Conservation (phyloP, 2,113 vertebrate genomes). For the Galeopterus variegatus region DNA sequence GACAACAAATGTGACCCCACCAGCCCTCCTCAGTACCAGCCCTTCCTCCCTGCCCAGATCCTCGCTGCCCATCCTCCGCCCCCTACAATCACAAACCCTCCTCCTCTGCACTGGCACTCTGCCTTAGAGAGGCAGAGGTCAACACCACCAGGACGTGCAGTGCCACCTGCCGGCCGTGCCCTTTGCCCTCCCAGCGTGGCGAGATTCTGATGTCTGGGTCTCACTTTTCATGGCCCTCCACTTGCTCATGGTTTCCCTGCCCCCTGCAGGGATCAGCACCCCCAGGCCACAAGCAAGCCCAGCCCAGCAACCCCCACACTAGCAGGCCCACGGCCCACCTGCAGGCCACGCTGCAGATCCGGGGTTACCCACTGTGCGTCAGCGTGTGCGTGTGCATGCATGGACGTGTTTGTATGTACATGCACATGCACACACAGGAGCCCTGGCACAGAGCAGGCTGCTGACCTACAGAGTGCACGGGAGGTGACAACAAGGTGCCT, state of each 20-base stretch:
- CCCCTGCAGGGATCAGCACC: too few species aligned
- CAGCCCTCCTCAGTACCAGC: neutral
- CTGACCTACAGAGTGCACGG: neutral
- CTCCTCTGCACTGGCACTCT: fast-evolving
- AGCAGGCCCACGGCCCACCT: neutral
- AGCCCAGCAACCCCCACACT: neutral
- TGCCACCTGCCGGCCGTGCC: neutral
- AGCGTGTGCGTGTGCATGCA: too few species aligned
- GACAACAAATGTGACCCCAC: neutral
- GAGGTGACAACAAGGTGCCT: neutral
- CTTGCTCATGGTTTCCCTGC: too few species aligned
- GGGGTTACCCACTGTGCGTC: too few species aligned
- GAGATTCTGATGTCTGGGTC: neutral
- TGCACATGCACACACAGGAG: neutral
- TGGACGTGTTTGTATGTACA: too few species aligned
- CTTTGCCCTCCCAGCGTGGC: neutral
- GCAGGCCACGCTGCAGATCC: neutral
- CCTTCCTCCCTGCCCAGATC: neutral
- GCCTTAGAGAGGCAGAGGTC: neutral
- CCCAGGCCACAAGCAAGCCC: neutral
- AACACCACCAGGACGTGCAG: neutral
- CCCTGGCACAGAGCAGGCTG: neutral
- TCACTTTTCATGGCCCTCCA: too few species aligned
- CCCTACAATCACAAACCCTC: neutral
- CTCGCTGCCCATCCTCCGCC: neutral